These are phyloP conservation scores for Conops quadrifasciatus DNA, from an alignment of 2,888 invertebrate genomes.

Conservation along the genomic window DNA sequence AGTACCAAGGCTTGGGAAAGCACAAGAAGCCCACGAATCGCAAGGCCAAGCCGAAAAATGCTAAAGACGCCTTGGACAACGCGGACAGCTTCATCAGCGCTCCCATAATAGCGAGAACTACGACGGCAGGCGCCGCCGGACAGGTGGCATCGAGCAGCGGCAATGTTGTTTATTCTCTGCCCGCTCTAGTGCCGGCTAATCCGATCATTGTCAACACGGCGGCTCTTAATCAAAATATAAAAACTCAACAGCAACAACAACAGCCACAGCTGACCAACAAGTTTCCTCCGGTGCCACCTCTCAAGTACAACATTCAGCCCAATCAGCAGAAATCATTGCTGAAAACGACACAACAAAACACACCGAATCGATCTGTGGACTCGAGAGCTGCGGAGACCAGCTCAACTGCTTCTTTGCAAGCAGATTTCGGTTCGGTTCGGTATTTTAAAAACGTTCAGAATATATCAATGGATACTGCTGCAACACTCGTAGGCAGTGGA, in stretches of 20 bases:
- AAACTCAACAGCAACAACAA: no score
- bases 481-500: no score
- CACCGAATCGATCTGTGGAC: slow-evolving; percentile 41
- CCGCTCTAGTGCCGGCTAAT: slow-evolving; percentile 56
- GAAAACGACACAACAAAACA: slow-evolving; percentile 46
- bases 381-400: slow-evolving; percentile 1
- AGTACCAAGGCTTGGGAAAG: slow-evolving; percentile 72
- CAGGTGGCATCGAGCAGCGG: slow-evolving; percentile 23
- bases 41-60: slow-evolving; percentile 46
- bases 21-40: slow-evolving; percentile 62
- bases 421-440: slow-evolving; percentile 9
- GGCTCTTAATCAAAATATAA: slow-evolving; percentile 30
- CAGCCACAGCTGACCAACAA: slow-evolving; percentile 43
- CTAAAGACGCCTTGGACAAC: slow-evolving; percentile 34
- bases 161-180: slow-evolving; percentile 44
- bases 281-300: slow-evolving; percentile 57
- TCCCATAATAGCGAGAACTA: no score
- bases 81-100: background rate
- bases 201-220: slow-evolving; percentile 47
- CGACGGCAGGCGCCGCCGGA: no score
- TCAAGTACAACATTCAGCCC: slow-evolving; percentile 56
- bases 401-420: background rate
- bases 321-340: slow-evolving; percentile 51
- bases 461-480: no score
- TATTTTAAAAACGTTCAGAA: background rate